Base-by-base conservation (phyloP, 2,888 invertebrate genomes). In the Beris morrisii region DNA sequence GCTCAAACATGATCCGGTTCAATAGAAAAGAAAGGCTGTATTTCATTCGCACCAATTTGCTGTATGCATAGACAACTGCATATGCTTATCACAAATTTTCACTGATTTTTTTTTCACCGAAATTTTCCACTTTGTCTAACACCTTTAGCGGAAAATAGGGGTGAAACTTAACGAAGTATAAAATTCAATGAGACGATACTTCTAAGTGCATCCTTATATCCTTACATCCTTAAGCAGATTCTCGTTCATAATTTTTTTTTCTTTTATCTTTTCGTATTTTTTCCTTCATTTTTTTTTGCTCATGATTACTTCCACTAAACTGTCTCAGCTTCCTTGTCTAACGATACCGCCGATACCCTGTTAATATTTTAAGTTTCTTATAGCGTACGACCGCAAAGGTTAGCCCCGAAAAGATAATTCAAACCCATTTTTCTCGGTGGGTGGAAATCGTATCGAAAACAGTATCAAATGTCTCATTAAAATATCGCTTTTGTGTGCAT, bases 381-480 rank as follows among this genome's bases (percentile, higher is more conserved):
- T 38, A 5, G 38, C 38, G 38, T 38, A 38, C 38, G 7, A 38
- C 38, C 5, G 5, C 38, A 38, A 38, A 38, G 38, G 9, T 7
- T 38, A 5, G 38, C 38, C 22, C 38, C 38, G 38, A 43, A 30
- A 30, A 57, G 43, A 57, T 57, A 57, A 57, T 57, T 57, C 44
- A 57, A 45, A 44, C 15, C 44, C 44, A 44, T 57, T 57, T 57
- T 57, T 44, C 44, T 32, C 28, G 45, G 5, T 57, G 45, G 22
- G 28, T 22, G 28, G 30, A 53, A 53, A 53, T 2, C n/a, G 44
- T 64, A 64, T 56, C 55, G 56, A 52, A 67, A 22, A 64, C 57
- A 53, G 58, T 67, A 67, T 67, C 67, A 67, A 64, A 53, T 67
- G 55, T 67, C 67, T 67, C 67, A 67, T 67, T 67, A 67, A 67